phyloP scores from a whole-genome alignment of 2,797 vertebrate species.

The Phrynocephalus vlangalii region DNA sequence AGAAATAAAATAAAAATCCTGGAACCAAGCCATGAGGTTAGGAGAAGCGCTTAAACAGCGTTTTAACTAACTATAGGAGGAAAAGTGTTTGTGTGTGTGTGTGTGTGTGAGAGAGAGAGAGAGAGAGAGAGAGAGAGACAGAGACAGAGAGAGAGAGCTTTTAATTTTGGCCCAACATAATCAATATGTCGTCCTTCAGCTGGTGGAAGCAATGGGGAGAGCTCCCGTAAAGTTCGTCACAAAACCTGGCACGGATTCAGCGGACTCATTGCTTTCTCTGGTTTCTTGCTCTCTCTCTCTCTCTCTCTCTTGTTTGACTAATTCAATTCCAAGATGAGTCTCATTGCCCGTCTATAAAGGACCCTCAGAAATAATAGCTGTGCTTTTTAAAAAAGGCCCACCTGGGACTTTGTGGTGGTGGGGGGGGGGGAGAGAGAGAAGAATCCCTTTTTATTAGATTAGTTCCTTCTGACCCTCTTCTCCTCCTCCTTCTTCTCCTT shows the following conservation, averaged over 20 bases:
- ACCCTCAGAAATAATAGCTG: constrained; percentile 66
- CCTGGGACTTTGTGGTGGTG: constrained; percentile 56
- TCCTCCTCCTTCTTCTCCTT: neutral
- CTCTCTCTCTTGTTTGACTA: constrained; percentile 46
- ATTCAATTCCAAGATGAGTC: constrained; percentile 71
- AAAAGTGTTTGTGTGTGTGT: too few species aligned
- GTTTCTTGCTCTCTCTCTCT: neutral
- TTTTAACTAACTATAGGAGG: constrained; percentile 77
- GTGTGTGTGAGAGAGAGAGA: too few species aligned
- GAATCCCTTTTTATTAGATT: constrained; percentile 79
- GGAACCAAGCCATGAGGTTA: constrained; percentile 66
- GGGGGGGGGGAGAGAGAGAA: constrained; percentile 33
- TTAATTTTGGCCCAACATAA: constrained; percentile 79
- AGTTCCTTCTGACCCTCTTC: constrained; percentile 69
- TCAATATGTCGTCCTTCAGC: constrained; percentile 82
- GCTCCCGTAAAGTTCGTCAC: too few species aligned
- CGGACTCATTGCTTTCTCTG: too few species aligned
- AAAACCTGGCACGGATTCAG: too few species aligned
- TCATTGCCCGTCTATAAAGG: constrained; percentile 46
- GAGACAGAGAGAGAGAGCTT: constrained; percentile 67
- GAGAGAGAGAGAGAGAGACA: constrained; percentile 13
- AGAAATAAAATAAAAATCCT: too few species aligned
- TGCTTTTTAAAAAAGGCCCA: constrained; percentile 63
- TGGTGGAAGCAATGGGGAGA: neutral
- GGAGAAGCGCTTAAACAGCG: constrained; percentile 77